Evolutionary conservation across 2,113 vertebrate genomes (phyloP).

Genomic region (Taurulus bubalis): DNA sequence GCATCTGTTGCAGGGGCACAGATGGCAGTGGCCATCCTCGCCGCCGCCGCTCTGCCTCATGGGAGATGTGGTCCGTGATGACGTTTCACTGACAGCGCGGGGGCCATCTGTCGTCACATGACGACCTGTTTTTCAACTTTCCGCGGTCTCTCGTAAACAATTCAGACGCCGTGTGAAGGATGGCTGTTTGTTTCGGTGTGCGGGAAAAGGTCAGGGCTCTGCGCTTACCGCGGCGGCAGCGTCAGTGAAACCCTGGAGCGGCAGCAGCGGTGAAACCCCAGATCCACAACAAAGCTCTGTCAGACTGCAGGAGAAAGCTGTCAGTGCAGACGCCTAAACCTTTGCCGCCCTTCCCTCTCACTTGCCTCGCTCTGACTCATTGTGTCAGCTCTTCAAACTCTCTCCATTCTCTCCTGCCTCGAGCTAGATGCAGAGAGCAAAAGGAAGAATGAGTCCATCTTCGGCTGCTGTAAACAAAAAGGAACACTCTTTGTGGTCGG

Average conservation of each 20-base stretch:
- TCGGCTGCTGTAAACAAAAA: slow-evolving; percentile 61
- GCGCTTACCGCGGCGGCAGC: slow-evolving; percentile 40
- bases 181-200: slow-evolving; percentile 44
- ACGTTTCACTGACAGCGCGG: slow-evolving; percentile 52
- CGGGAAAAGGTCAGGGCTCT: slow-evolving; percentile 63
- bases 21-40: slow-evolving; percentile 55
- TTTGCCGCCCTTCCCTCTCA: slow-evolving; percentile 57
- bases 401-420: slow-evolving; percentile 57
- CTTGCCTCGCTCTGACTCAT: slow-evolving; percentile 68
- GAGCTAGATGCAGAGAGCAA: slow-evolving; percentile 58
- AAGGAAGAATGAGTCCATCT: slow-evolving; percentile 60
- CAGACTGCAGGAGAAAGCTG: slow-evolving; percentile 71
- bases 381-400: slow-evolving; percentile 74
- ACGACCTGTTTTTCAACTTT: slow-evolving; percentile 45
- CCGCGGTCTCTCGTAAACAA: neutral
- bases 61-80: slow-evolving; percentile 61
- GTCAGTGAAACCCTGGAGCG: slow-evolving; percentile 55
- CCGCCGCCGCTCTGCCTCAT: slow-evolving; percentile 23
- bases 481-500: slow-evolving; percentile 36
- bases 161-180: slow-evolving; percentile 29
- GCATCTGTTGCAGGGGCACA: slow-evolving; percentile 63
- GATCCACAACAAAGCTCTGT: slow-evolving; percentile 66
- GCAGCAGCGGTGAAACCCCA: slow-evolving; percentile 47
- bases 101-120: slow-evolving; percentile 66
- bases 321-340: slow-evolving; percentile 61